phyloP scores from a whole-genome alignment of 2,888 invertebrate genomes.

The Conus canariensis region DNA sequence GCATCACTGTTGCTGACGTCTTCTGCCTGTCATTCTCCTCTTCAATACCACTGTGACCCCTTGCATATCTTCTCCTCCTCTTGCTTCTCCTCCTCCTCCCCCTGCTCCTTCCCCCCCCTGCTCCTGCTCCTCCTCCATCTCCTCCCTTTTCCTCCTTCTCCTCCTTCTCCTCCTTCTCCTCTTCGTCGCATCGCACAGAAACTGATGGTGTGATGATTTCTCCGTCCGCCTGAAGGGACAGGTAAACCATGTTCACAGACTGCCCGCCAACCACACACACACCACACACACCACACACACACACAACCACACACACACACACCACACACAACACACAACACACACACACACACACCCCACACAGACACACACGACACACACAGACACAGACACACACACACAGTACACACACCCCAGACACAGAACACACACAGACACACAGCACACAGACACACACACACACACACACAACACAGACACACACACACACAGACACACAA shows the following conservation, averaged over 20 bases:
- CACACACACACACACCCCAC: not conserved
- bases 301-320: too few relatives aligned
- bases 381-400: not conserved
- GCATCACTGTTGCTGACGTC: too few relatives aligned
- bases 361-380: not conserved
- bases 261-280: not conserved
- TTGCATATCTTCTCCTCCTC: not conserved
- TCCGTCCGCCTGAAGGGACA: too few relatives aligned
- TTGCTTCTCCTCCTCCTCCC: not conserved
- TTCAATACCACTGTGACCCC: not conserved
- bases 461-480: not conserved
- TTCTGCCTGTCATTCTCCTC: too few relatives aligned
- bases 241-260: too few relatives aligned
- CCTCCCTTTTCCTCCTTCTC: not conserved
- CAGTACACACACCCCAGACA: not conserved
- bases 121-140: not conserved
- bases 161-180: too few relatives aligned
- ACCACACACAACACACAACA: too few relatives aligned
- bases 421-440: not conserved
- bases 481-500: not conserved
- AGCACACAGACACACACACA: constrained; percentile 2
- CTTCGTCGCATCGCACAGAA: too few relatives aligned
- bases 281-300: too few relatives aligned
- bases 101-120: not conserved
- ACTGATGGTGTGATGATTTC: too few relatives aligned